phyloP scores from a whole-genome alignment of 2,797 vertebrate genomes.

The Sebastes taczanowskii region DNA sequence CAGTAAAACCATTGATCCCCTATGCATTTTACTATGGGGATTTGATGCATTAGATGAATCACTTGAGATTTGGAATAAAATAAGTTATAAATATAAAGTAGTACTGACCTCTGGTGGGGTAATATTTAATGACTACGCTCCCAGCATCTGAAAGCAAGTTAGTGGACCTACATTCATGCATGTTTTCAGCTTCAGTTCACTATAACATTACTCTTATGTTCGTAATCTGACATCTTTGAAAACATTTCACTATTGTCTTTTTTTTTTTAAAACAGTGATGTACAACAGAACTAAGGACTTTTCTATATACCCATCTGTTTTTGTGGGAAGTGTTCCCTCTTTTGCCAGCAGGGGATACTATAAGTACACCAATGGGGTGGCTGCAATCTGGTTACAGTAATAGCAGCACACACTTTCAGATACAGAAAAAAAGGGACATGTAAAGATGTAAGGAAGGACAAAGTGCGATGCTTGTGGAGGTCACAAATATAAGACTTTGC shows the following conservation, averaged over 20 bases:
- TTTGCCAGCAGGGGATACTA: slow-evolving; percentile 75
- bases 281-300: background rate
- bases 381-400: background rate
- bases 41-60: background rate
- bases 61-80: background rate
- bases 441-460: slow-evolving; percentile 36
- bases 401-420: background rate
- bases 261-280: background rate
- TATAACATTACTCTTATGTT: background rate
- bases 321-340: slow-evolving; percentile 35
- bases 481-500: slow-evolving; percentile 22
- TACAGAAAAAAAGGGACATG: background rate
- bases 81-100: slow-evolving; percentile 14
- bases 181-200: background rate
- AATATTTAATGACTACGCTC: background rate
- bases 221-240: background rate
- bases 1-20: background rate
- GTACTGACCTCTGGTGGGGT: slow-evolving; percentile 63
- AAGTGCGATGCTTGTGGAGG: slow-evolving; percentile 21
- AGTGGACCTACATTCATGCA: background rate
- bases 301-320: background rate
- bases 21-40: background rate
- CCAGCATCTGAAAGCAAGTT: background rate
- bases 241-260: background rate
- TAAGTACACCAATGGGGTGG: slow-evolving; percentile 56